Conservation (phyloP, 2,797 vertebrate genomes). For the Hylomyscus alleni region DNA sequence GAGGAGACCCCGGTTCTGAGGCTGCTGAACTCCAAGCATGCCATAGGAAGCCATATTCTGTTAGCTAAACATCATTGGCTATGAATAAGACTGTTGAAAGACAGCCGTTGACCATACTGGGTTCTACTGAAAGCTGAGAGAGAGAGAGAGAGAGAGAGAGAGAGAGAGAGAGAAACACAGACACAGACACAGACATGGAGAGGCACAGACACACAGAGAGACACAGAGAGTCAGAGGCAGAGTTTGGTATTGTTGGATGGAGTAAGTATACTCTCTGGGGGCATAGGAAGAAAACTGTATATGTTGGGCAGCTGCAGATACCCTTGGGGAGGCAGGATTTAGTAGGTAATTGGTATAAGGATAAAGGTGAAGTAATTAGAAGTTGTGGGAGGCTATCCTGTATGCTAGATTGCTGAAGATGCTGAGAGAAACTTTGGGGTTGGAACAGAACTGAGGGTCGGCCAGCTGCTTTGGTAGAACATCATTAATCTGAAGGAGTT, state of each 20-base stretch:
- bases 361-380: constrained; percentile 94
- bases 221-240: constrained; percentile 89
- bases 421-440: constrained; percentile 94
- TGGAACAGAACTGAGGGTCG: constrained; percentile 94
- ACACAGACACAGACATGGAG: background rate
- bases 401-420: constrained; percentile 94
- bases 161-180: background rate
- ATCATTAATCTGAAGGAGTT: constrained; percentile 96
- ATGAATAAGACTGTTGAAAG: constrained; percentile 95
- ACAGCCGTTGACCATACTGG: constrained; percentile 96
- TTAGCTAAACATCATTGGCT: constrained; percentile 97
- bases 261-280: constrained; percentile 95
- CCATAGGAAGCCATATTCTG: constrained; percentile 96
- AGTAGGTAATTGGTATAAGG: constrained; percentile 93
- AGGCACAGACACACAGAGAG: background rate
- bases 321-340: constrained; percentile 95
- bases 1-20: constrained; percentile 94
- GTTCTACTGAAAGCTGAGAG: constrained; percentile 86
- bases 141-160: background rate
- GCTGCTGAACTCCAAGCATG: constrained; percentile 96
- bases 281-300: constrained; percentile 98
- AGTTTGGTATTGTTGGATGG: constrained; percentile 96
- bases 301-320: constrained; percentile 98
- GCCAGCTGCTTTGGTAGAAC: constrained; percentile 95
- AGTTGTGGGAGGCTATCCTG: constrained; percentile 93